Evolutionary conservation across 2,797 vertebrate genomes (phyloP).

Genomic region (Molossus molossus): DNA sequence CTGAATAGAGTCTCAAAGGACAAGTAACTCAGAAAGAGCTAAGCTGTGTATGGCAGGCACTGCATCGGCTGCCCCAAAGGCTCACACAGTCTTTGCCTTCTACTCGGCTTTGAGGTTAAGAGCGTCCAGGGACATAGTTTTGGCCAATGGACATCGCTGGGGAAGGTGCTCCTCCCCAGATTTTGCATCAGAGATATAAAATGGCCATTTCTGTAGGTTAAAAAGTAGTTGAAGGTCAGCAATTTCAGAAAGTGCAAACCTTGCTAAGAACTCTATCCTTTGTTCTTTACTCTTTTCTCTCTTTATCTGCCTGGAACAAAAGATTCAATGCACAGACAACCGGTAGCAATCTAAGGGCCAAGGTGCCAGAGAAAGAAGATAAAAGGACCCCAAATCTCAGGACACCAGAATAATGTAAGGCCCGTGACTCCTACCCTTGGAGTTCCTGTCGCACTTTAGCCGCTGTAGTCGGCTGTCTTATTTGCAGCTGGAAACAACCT

Average conservation of each 20-base stretch:
- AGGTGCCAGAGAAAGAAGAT: not conserved
- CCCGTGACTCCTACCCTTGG: not conserved
- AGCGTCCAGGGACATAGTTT: not conserved
- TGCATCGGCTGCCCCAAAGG: not conserved
- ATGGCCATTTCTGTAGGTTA: slow-evolving; percentile 1
- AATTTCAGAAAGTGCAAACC: not conserved
- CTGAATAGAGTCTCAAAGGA: not conserved
- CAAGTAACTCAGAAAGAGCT: not conserved
- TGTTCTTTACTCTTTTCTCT: not conserved
- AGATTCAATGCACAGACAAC: not conserved
- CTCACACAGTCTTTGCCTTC: not conserved
- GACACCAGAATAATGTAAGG: not conserved
- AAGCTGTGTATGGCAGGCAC: not conserved
- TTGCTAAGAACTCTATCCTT: not conserved
- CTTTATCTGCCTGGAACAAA: not conserved
- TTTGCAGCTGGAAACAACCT: not conserved
- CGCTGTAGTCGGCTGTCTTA: not conserved
- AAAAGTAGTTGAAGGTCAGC: not conserved
- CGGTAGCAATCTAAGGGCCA: not conserved
- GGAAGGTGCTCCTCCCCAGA: not conserved
- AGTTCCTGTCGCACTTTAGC: not conserved
- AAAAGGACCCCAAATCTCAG: slow-evolving; percentile 2
- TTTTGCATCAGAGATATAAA: slow-evolving; percentile 26
- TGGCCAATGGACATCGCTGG: not conserved
- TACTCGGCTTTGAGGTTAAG: not conserved